These are phyloP conservation scores for Drosophila rubida DNA, from an alignment of 2,888 invertebrate species.

Conservation along the genomic window DNA sequence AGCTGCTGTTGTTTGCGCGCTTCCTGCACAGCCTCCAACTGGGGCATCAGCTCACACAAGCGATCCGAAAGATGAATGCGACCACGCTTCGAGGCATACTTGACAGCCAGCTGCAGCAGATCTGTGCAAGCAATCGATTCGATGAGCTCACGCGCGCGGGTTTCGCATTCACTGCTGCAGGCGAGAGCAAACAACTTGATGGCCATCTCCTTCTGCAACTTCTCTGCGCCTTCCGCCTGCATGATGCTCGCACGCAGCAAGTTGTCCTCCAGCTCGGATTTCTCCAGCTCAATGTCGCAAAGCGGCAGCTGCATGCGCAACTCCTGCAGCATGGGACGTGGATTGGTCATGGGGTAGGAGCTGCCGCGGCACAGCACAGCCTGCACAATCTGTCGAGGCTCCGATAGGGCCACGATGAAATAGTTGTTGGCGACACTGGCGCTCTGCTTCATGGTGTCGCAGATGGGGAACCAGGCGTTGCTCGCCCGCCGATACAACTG, in stretches of 20 bases:
- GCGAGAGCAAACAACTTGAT: conserved; percentile 96
- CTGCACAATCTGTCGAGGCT: conserved; percentile 91
- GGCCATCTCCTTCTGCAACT: conserved; percentile 90
- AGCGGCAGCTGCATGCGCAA: conserved; percentile 91
- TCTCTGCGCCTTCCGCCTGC: conserved; percentile 88
- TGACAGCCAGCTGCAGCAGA: conserved; percentile 93
- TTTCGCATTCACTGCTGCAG: conserved; percentile 93
- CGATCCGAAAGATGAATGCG: conserved; percentile 92
- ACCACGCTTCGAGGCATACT: conserved; percentile 93
- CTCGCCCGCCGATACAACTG: conserved; percentile 89
- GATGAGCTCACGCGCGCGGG: conserved; percentile 94
- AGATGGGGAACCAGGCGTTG: conserved; percentile 92
- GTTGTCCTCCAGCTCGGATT: conserved; percentile 92
- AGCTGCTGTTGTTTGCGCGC: conserved; percentile 76
- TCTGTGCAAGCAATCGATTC: conserved; percentile 92
- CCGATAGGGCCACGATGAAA: conserved; percentile 92
- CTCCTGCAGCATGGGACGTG: conserved; percentile 93
- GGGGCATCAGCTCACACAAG: conserved; percentile 87
- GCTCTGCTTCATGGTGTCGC: conserved; percentile 89
- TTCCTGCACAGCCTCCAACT: conserved; percentile 81
- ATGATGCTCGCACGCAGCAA: conserved; percentile 88
- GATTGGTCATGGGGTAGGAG: conserved; percentile 93
- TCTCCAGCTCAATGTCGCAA: conserved; percentile 92
- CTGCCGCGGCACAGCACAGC: conserved; percentile 95
- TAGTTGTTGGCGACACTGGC: conserved; percentile 90